Evolutionary conservation across 1,140 invertebrate genomes (phyloP), one percentile per base, ranked within the genome.

Genomic region (Cherax quadricarinatus): DNA sequence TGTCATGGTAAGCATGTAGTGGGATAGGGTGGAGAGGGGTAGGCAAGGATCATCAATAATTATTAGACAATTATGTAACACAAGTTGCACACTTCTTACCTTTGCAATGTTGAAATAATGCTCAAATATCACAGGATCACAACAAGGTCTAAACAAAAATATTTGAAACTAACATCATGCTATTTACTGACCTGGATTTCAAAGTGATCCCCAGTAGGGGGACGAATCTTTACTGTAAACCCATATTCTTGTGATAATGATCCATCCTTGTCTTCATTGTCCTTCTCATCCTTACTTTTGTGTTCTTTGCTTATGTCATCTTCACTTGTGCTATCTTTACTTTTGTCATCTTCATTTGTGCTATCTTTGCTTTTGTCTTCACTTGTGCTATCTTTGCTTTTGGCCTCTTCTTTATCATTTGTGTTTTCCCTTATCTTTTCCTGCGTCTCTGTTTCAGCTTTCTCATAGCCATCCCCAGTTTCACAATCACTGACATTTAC

Each of bases 141-240:
- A 57, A 14, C 9, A 9, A 1, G 53, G 53, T 5, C 9, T 1
- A 57, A 9, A 10, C 53, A 9, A 5, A 9, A 57, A 57, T 57
- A 57, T 9, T 6, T 57, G 30, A 41, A 41, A 41, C 30, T 41
- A 41, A 41, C 30, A 41, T 41, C 30, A 41, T 41, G 30, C 30
- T 41, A 41, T 41, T 4, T 57, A 57, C 53, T 14, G 9, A 93
- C 93, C 86, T 93, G 93, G 62, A 93, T 93, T 41, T 93, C 93
- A 90, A 93, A 93, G 9, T 87, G 41, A 16, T 93, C 93, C 30
- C 93, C 93, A 48, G 78, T 90, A 30, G 93, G 93, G 3, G 90
- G 90, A 60, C 85, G 78, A 70, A 93, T 92, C 79, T 89, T 91
- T 24, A 93, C 49, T n/a, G 70, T 80, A 60, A 93, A 93, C 5